Evolutionary conservation across 2,113 vertebrate genomes (phyloP).

Genomic region (Cricetomys ansorgei): DNA sequence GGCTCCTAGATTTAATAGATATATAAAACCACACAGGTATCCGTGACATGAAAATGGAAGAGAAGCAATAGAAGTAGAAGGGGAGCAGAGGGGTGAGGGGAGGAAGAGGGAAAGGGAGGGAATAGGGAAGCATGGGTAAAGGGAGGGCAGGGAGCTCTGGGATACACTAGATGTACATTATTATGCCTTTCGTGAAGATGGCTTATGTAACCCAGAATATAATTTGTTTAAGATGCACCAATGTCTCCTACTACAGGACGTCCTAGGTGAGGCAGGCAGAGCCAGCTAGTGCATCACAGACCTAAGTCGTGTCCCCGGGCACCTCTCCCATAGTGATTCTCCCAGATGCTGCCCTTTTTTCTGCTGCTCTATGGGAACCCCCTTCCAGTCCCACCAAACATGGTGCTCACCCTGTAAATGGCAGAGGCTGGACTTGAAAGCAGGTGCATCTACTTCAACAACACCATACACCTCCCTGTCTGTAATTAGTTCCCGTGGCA

Average conservation of each 20-base stretch:
- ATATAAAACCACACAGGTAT: background rate
- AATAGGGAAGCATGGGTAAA: background rate
- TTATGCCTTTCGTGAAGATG: background rate
- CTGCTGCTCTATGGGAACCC: background rate
- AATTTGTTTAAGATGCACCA: background rate
- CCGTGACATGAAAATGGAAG: background rate
- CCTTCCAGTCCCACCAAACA: background rate
- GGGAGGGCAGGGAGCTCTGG: too few relatives aligned
- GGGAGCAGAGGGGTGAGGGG: background rate
- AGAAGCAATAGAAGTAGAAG: background rate
- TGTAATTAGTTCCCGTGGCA: background rate
- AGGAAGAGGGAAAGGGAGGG: too few relatives aligned
- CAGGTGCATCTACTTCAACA: background rate
- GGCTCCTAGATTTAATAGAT: background rate
- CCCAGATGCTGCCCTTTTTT: background rate
- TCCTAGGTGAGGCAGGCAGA: background rate
- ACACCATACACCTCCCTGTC: background rate
- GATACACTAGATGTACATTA: too few relatives aligned
- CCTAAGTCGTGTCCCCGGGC: accelerated
- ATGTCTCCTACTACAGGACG: background rate
- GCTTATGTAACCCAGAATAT: background rate
- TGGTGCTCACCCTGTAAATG: background rate
- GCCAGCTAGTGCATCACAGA: background rate
- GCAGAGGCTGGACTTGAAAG: background rate
- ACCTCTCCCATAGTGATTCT: background rate